These are phyloP conservation scores for Agriotes lineatus DNA, from an alignment of 2,888 invertebrate species.

Conservation along the genomic window DNA sequence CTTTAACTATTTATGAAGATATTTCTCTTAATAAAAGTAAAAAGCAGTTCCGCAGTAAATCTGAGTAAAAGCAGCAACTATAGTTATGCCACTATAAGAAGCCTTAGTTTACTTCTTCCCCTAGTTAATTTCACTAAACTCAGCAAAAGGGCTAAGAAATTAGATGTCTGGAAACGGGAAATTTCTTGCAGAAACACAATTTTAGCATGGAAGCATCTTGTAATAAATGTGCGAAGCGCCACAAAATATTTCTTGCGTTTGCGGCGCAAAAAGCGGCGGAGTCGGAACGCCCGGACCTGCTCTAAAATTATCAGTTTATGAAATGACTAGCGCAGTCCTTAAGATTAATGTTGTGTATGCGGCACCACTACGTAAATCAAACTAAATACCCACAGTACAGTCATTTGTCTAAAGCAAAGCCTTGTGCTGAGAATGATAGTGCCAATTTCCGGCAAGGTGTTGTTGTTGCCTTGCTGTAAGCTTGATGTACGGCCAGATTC, in stretches of 20 bases:
- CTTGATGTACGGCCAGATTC: conserved; percentile 27
- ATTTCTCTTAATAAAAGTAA: too few relatives aligned
- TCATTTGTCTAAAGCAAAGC: conserved; percentile 54
- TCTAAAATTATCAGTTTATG: conserved; percentile 10
- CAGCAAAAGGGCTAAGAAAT: not conserved
- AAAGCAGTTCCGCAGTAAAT: too few relatives aligned
- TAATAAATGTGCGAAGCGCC: not conserved
- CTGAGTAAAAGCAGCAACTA: too few relatives aligned
- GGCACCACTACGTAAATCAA: conserved; percentile 51
- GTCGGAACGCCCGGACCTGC: not conserved
- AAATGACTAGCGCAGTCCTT: conserved; percentile 3
- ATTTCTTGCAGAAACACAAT: not conserved
- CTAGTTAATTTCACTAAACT: not conserved
- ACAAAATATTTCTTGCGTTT: not conserved
- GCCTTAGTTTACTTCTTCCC: not conserved
- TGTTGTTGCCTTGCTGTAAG: conserved; percentile 28
- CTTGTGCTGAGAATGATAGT: conserved; percentile 54
- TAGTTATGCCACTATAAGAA: not conserved
- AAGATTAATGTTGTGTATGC: conserved; percentile 42
- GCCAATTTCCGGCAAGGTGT: conserved; percentile 56
- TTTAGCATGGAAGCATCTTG: not conserved
- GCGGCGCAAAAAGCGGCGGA: not conserved
- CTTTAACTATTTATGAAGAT: too few relatives aligned
- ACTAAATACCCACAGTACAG: conserved; percentile 52
- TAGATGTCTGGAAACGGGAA: not conserved